These are phyloP conservation scores for Rhopilema esculentum DNA, from an alignment of 30 jellyfish, hydroid and myxozoan species.

Conservation along the genomic window DNA sequence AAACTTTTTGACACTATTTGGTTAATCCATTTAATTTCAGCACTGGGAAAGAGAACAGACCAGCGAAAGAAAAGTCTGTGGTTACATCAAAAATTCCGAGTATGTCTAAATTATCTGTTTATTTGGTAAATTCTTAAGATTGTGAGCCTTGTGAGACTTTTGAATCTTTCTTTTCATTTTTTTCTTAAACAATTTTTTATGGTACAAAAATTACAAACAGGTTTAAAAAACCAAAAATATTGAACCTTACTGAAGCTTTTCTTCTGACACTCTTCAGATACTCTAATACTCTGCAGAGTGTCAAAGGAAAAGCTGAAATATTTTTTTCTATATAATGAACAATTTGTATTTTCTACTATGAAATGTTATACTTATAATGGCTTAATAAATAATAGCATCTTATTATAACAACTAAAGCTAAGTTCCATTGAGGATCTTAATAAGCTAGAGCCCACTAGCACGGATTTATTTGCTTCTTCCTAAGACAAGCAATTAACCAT, in stretches of 20 bases:
- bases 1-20: not conserved
- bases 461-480: not conserved
- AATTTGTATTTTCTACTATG: too few relatives aligned
- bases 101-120: not conserved
- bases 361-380: too few relatives aligned
- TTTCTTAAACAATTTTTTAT: not conserved
- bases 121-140: not conserved
- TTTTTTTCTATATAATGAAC: too few relatives aligned
- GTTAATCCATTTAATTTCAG: not conserved
- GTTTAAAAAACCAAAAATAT: too few relatives aligned
- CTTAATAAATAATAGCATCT: too few relatives aligned
- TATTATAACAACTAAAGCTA: too few relatives aligned
- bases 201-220: not conserved
- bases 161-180: not conserved
- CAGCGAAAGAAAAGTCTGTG: not conserved
- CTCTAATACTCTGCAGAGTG: too few relatives aligned
- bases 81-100: conserved; percentile 23
- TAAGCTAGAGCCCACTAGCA: not conserved
- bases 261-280: too few relatives aligned
- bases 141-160: not conserved
- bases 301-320: too few relatives aligned
- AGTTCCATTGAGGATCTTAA: too few relatives aligned
- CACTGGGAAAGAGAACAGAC: conserved; percentile 46
- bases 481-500: not conserved
- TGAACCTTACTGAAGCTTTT: not conserved